Percentiles rank a stretch among this genome's conserved stretches.
Conservation (phyloP, 2,113 vertebrate species). For the Oryctolagus cuniculus region DNA sequence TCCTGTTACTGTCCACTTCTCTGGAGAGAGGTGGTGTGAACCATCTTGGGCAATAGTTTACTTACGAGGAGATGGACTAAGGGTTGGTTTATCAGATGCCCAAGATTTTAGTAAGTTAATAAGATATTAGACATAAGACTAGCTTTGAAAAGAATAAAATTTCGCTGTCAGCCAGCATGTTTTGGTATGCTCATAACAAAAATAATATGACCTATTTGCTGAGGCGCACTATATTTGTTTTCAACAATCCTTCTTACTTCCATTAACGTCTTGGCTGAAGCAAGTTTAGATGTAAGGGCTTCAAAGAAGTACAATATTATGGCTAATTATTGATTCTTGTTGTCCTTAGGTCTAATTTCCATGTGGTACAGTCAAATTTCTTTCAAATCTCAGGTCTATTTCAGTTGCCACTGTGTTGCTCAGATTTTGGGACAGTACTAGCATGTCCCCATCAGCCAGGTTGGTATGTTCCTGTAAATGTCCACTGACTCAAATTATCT, state of each 20-base stretch:
- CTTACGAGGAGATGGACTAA: neutral
- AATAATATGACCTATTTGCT: neutral
- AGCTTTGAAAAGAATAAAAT: slow-evolving; percentile 33
- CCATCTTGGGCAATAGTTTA: neutral
- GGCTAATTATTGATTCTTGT: slow-evolving; percentile 1
- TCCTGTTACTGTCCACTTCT: neutral
- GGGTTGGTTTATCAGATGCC: neutral
- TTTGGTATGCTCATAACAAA: slow-evolving; percentile 18
- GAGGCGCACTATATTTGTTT: slow-evolving; percentile 8
- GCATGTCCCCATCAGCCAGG: neutral
- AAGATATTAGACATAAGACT: neutral
- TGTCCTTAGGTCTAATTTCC: neutral
- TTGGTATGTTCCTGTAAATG: neutral
- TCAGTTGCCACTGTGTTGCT: neutral
- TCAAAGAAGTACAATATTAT: neutral
- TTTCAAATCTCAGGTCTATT: neutral
- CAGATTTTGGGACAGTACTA: slow-evolving; percentile 1
- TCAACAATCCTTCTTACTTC: neutral
- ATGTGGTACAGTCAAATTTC: neutral
- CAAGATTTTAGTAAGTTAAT: neutral
- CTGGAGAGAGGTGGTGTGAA: neutral
- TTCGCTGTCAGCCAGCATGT: neutral
- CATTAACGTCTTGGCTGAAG: neutral
- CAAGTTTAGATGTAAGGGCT: neutral
- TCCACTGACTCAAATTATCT: neutral